A percentile compares a stretch with the other conserved stretches of the same genome.
Evolutionary conservation across 2,797 vertebrate species (phyloP).

Genomic region (Sphaeramia orbicularis): DNA sequence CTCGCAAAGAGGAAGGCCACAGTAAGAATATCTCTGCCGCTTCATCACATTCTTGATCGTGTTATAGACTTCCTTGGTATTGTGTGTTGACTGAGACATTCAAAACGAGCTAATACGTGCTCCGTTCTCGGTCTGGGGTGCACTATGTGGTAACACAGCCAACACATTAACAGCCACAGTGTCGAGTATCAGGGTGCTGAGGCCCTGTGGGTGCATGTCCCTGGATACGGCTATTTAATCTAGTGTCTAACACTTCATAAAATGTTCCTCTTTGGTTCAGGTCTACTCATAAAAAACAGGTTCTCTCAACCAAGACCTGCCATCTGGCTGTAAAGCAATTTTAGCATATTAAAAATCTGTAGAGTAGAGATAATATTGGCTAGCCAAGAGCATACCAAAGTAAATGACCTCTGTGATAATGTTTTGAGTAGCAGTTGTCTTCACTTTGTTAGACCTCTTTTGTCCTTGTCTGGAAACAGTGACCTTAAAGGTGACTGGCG

Average conservation of each 20-base stretch:
- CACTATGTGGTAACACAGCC: slow-evolving; percentile 22
- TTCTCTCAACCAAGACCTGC: slow-evolving; percentile 64
- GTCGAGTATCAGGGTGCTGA: slow-evolving; percentile 56
- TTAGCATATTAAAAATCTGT: slow-evolving; percentile 50
- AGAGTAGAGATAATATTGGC: slow-evolving; percentile 59
- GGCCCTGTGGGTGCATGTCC: slow-evolving; percentile 52
- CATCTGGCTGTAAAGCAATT: slow-evolving; percentile 60
- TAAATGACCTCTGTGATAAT: slow-evolving; percentile 59
- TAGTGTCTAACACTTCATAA: slow-evolving; percentile 71
- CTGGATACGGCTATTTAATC: slow-evolving; percentile 63
- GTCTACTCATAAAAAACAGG: slow-evolving; percentile 61
- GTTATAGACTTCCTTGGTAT: slow-evolving; percentile 13
- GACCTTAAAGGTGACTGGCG: slow-evolving; percentile 58
- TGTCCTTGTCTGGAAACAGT: slow-evolving; percentile 66
- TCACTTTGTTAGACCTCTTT: slow-evolving; percentile 41
- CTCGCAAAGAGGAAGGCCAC: slow-evolving; percentile 67
- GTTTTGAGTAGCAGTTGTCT: slow-evolving; percentile 47
- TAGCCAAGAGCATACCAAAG: slow-evolving; percentile 32
- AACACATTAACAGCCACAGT: slow-evolving; percentile 44
- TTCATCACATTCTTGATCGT: slow-evolving; percentile 68
- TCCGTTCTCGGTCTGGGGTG: slow-evolving; percentile 24
- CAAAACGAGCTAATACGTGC: slow-evolving; percentile 24
- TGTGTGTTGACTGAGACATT: slow-evolving; percentile 41
- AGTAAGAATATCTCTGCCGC: slow-evolving; percentile 75
- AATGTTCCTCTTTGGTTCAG: slow-evolving; percentile 57